Conservation (phyloP, 1,140 invertebrate species). For the Lineus longissimus region DNA sequence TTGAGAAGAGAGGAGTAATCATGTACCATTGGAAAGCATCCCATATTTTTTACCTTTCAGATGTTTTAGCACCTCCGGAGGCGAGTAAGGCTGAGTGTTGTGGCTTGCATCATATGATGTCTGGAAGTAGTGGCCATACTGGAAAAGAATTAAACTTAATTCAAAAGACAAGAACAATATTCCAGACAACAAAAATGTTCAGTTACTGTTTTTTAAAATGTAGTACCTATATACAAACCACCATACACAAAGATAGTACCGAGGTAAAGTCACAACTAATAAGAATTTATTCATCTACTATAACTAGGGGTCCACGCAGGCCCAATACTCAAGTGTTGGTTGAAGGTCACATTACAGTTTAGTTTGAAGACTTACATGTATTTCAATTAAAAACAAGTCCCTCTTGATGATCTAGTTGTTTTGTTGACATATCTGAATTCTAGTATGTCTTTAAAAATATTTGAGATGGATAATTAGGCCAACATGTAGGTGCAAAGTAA, state of each 20-base stretch:
- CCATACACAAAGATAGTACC: not conserved
- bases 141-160: slow-evolving; percentile 9
- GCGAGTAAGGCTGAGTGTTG: slow-evolving; percentile 28
- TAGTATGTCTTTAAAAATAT: too few species aligned
- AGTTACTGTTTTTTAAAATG: not conserved
- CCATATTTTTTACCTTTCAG: slow-evolving; percentile 37
- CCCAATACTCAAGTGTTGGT: not conserved
- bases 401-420: too few species aligned
- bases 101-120: slow-evolving; percentile 32
- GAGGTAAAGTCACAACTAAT: not conserved
- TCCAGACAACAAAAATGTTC: not conserved
- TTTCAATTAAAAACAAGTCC: too few species aligned
- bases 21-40: too few species aligned
- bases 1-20: too few species aligned
- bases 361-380: too few species aligned
- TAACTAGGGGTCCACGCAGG: not conserved
- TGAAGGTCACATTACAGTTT: too few species aligned
- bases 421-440: too few species aligned
- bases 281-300: not conserved
- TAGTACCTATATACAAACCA: not conserved
- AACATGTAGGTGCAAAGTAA: too few species aligned
- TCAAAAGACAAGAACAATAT: not conserved
- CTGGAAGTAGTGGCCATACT: slow-evolving; percentile 44
- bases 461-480: too few species aligned
- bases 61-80: slow-evolving; percentile 34